A percentile compares a stretch with the other conserved stretches of the same genome.
phyloP scores from a whole-genome alignment of 2,113 vertebrate genomes.

The Cephalopholis sonnerati region DNA sequence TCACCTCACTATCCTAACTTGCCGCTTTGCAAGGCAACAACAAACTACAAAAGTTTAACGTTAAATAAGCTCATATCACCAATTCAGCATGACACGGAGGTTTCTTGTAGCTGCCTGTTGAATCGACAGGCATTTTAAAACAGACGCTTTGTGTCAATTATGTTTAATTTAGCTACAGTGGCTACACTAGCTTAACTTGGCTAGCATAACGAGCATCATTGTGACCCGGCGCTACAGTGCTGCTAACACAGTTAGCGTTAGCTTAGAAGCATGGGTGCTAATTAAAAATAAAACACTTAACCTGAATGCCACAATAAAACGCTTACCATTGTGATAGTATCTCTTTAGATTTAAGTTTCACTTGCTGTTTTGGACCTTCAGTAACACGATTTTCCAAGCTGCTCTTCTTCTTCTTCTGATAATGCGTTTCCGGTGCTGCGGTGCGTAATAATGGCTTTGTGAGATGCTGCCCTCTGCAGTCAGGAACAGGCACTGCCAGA shows the following conservation, averaged over 20 bases:
- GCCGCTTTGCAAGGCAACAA: no score
- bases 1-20: neutral
- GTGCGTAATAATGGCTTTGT: neutral
- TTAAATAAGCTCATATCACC: neutral
- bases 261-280: fast-evolving
- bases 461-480: slow-evolving; percentile 52
- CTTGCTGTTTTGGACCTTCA: neutral
- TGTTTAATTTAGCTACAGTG: neutral
- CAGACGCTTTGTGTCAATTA: neutral
- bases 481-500: neutral
- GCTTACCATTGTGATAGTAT: slow-evolving; percentile 64
- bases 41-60: no score
- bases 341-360: neutral
- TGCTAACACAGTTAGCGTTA: neutral
- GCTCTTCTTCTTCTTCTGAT: slow-evolving; percentile 4
- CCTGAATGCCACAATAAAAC: neutral
- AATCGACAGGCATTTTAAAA: neutral
- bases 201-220: neutral
- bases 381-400: slow-evolving; percentile 26
- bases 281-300: neutral
- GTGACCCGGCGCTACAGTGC: no score
- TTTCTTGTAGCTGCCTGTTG: fast-evolving
- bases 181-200: slow-evolving; percentile 49
- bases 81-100: neutral
- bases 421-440: neutral